Evolutionary conservation across 2,113 vertebrate species (phyloP), one percentile per base, ranked within the genome.

Genomic region (Hystrix brachyura): DNA sequence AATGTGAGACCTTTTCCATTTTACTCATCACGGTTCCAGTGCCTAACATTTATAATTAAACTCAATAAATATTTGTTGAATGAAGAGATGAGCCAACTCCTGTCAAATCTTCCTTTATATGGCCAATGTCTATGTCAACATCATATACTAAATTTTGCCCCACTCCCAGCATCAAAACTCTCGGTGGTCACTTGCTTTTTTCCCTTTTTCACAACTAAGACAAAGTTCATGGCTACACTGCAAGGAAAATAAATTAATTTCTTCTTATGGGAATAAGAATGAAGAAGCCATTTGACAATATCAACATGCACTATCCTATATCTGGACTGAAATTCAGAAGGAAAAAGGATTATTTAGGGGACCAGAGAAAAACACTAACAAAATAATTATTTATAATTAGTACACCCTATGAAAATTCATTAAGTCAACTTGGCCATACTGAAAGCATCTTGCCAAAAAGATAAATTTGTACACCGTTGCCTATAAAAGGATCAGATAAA

Each of bases 21-120:
- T 80, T 78, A 65, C 74, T 78, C 5, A 81, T 72, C 21, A 89
- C 9, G 8, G 90, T 95, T 91, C 57, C 29, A 80, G 19, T 74
- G 5, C 23, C 38, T 91, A 91, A 53, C 8, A 83, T 91, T 91
- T 86, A 89, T 46, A 94, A 94, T 59, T 94, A 94, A 95, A 93
- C 11, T 86, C 59, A 91, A 65, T 53, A 94, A 92, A 53, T 81
- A 87, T 48, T 91, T 96, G 43, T 64, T 46, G 38, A 91, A 79
- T 38, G 38, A 89, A 91, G 7, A 64, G 27, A 89, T 86, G n/a
- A 94, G 46, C 1, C n/a, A 89, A 85, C 53, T 86, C 27, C 60
- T 87, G 9, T 88, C 72, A 85, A 78, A 55, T 72, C 19, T 86
- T 71, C 32, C n/a, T 92, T 92, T 89, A 32, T 34, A 67, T 18